phyloP scores from a whole-genome alignment of 2,797 vertebrate species.

The Erethizon dorsatum region DNA sequence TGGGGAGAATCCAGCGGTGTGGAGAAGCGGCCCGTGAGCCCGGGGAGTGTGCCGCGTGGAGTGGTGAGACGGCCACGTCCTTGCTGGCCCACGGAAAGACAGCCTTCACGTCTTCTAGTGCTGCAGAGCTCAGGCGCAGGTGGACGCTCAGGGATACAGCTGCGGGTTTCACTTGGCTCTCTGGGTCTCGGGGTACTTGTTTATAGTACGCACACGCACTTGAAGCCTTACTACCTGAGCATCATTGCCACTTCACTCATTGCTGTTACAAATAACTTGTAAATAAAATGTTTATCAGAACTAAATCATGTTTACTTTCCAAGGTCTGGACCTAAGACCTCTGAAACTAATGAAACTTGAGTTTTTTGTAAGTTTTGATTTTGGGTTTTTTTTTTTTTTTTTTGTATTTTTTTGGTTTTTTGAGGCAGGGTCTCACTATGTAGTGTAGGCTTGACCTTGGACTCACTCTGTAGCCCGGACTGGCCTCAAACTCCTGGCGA shows the following conservation, averaged over 20 bases:
- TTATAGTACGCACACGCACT: background rate
- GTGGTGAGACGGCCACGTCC: background rate
- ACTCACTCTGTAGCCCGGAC: background rate
- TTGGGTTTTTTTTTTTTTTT: background rate
- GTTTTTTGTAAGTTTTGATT: background rate
- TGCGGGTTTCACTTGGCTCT: background rate
- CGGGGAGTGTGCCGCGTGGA: no score
- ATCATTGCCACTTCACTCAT: background rate
- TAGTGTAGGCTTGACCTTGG: background rate
- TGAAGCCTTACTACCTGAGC: background rate
- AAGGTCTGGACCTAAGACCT: background rate
- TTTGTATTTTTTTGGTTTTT: background rate
- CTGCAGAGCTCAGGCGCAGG: background rate
- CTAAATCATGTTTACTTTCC: background rate
- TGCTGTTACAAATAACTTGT: background rate
- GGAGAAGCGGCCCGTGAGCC: background rate
- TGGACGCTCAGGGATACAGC: no score
- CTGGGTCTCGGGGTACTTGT: background rate
- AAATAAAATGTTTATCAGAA: background rate
- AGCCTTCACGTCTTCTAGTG: background rate
- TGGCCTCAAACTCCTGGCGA: background rate
- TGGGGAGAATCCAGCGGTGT: background rate
- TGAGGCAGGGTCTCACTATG: background rate
- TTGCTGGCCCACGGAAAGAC: rapidly evolving
- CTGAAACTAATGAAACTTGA: background rate